phyloP scores from a whole-genome alignment of 2,888 invertebrate genomes.

The Pristionchus entomophagus region DNA sequence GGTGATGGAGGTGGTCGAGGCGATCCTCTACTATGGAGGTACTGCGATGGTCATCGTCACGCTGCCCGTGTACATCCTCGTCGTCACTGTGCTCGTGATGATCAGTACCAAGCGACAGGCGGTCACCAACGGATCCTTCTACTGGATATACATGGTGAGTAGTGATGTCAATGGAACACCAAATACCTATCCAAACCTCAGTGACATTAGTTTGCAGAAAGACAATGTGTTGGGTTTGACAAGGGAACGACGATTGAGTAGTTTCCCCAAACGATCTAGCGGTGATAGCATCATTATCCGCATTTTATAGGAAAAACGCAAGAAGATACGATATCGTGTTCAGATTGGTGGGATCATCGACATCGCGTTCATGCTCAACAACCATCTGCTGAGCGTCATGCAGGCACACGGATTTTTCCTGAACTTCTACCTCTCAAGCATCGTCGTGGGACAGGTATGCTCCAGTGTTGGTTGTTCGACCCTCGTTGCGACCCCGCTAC shows the following conservation, averaged over 20 bases:
- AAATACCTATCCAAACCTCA: not conserved
- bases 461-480: too few relatives aligned
- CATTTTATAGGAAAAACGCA: too few relatives aligned
- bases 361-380: not conserved
- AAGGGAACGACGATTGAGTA: not conserved
- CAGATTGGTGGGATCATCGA: not conserved
- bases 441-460: not conserved
- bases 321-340: too few relatives aligned
- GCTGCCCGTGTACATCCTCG: not conserved
- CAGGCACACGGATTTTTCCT: not conserved
- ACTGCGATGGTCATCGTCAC: not conserved
- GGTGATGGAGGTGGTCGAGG: not conserved
- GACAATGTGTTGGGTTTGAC: not conserved
- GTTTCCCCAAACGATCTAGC: not conserved
- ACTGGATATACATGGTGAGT: slow-evolving; percentile 3
- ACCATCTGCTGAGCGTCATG: not conserved
- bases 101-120: too few relatives aligned
- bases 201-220: not conserved
- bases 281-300: too few relatives aligned
- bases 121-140: not conserved
- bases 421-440: not conserved
- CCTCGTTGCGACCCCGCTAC: too few relatives aligned
- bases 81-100: not conserved
- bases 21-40: not conserved
- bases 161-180: too few relatives aligned